Percentiles rank a stretch among this genome's conserved stretches.
phyloP scores from a whole-genome alignment of 2,797 vertebrate genomes.

The Dipus sagitta region DNA sequence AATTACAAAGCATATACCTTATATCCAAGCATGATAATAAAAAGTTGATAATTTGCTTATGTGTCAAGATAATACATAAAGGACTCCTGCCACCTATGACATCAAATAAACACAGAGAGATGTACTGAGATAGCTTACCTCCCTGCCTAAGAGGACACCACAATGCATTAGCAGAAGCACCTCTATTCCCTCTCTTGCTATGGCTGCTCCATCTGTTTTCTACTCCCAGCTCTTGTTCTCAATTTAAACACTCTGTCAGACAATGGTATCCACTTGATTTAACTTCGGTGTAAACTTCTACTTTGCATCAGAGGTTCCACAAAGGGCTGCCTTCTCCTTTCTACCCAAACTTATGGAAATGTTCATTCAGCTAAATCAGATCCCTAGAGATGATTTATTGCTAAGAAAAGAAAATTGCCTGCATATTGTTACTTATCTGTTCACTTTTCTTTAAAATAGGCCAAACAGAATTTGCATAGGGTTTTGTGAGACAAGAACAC shows the following conservation, averaged over 20 bases:
- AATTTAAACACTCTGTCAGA: neutral
- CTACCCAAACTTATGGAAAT: neutral
- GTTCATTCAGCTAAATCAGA: neutral
- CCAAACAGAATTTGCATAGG: neutral
- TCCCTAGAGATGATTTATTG: neutral
- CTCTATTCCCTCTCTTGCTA: neutral
- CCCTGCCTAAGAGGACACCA: neutral
- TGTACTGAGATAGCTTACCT: neutral
- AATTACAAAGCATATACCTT: neutral
- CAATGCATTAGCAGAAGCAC: neutral
- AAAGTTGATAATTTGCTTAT: neutral
- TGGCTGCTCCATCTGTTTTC: neutral
- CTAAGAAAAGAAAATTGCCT: neutral
- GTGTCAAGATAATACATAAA: neutral
- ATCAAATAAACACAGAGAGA: neutral
- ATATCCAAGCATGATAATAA: neutral
- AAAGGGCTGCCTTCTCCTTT: neutral
- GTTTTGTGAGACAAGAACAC: neutral
- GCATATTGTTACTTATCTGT: neutral
- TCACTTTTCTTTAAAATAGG: neutral
- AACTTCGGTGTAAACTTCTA: neutral
- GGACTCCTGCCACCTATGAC: neutral
- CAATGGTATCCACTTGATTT: neutral
- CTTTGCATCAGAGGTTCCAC: neutral
- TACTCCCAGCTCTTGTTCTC: neutral